Evolutionary conservation across 2,888 invertebrate genomes (phyloP), one percentile per base, ranked within the genome.

Genomic region (Trilocha varians): DNA sequence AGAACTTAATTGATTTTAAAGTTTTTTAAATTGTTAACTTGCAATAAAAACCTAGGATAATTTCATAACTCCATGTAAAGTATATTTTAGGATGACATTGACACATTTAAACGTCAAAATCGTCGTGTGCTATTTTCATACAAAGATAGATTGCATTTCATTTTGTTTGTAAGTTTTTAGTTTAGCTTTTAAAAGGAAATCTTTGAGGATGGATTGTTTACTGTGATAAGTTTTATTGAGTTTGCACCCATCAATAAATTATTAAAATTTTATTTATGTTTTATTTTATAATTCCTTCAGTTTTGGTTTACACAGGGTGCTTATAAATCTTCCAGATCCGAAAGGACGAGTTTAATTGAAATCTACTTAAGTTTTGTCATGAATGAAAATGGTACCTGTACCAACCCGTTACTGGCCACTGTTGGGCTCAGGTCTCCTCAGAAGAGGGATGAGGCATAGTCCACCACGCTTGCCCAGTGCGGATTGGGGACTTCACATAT

Each of bases 161-260:
- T 25, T 25, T 25, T 25, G 6, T 25, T 25, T 2, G 11, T 25
- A 25, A 25, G 25, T 25, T 25, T 25, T 32, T 41, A 35, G 35
- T 39, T 36, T 18, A 32, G 39, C 32, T 37, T 40, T 35, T 32
- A 17, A n/a, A 38, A 13, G 38, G 36, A 37, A 25, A 25, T 25
- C 25, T 25, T 25, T 2, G 25, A 25, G n/a, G 34, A 35, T 37
- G 38, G 13, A 38, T 65, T 64, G 52, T 57, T 47, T 72, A 70
- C 74, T 75, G 76, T 76, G 75, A 76, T 76, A 76, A 67, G 70
- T 59, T 59, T 57, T 51, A 53, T 64, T 68, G 66, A 50, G 63
- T 70, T 70, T 63, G 64, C 65, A 62, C 57, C 55, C 50, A 44
- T 60, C 45, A 71, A 69, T 70, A 71, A 69, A 70, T 52, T 55